Evolutionary conservation across 1,140 invertebrate species (phyloP).

Genomic region (Sitophilus oryzae): DNA sequence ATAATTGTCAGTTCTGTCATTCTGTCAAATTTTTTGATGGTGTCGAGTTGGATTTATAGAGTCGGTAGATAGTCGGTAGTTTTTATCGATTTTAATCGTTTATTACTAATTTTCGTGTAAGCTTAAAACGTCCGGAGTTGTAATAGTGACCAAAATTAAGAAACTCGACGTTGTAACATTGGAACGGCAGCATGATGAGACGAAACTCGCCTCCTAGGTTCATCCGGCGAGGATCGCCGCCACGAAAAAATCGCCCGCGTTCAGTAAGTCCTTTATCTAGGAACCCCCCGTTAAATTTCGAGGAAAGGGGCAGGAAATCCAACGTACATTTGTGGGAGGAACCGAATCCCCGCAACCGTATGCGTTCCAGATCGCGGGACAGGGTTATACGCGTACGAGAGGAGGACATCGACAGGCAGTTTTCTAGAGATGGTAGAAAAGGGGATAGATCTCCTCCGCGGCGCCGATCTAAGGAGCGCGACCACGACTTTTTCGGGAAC

Average conservation of each 20-base stretch:
- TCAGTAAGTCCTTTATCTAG: slow-evolving; percentile 11
- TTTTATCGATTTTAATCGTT: too few species aligned
- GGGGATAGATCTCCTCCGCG: neutral
- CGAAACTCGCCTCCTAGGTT: slow-evolving; percentile 9
- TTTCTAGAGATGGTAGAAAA: neutral
- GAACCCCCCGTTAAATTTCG: slow-evolving; percentile 7
- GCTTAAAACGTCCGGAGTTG: too few species aligned
- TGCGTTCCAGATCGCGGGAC: slow-evolving; percentile 4
- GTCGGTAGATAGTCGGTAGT: too few species aligned
- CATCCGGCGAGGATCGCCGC: neutral
- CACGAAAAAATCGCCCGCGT: neutral
- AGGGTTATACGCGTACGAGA: neutral
- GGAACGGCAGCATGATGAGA: slow-evolving; percentile 11
- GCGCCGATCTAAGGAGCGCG: neutral
- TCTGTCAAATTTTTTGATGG: too few species aligned
- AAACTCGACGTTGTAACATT: too few species aligned
- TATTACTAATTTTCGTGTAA: too few species aligned
- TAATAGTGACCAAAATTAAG: too few species aligned
- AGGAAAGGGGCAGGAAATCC: slow-evolving; percentile 3
- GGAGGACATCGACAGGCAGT: neutral
- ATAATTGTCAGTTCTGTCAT: too few species aligned
- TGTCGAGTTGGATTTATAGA: too few species aligned
- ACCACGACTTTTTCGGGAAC: neutral
- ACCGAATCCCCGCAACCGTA: neutral
- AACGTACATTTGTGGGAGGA: neutral